Evolutionary conservation across 2,888 invertebrate genomes (phyloP).

Genomic region (Cosmia pyralina): DNA sequence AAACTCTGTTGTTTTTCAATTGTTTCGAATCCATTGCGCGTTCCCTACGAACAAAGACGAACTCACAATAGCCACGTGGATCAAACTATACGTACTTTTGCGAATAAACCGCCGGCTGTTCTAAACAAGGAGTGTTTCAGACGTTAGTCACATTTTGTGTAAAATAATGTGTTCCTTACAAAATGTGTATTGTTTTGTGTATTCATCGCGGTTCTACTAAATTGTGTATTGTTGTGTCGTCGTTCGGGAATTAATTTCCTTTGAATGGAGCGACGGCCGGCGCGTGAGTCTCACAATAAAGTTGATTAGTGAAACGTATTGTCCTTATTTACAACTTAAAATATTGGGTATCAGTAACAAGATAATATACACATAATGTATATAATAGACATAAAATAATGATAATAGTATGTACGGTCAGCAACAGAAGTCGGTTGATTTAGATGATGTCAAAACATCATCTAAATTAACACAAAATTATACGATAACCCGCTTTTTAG

Average conservation of each 20-base stretch:
- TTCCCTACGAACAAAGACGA: conserved; percentile 25
- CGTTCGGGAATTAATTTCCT: conserved; percentile 8
- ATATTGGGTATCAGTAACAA: neutral
- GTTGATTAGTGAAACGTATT: conserved; percentile 9
- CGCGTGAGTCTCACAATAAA: conserved; percentile 5
- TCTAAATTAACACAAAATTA: no score
- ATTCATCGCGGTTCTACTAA: conserved; percentile 22
- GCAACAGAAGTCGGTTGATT: no score
- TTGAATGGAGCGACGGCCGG: neutral
- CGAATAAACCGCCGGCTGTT: conserved; percentile 25
- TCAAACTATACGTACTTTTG: conserved; percentile 44
- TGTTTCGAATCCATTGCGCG: conserved; percentile 49
- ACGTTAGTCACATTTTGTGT: conserved; percentile 60
- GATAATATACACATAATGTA: no score
- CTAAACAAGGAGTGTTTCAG: conserved; percentile 44
- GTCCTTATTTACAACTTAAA: neutral
- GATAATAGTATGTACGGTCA: no score
- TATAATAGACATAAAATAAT: no score
- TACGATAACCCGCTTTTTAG: no score
- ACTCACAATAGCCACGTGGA: conserved; percentile 44
- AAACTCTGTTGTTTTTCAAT: conserved; percentile 44
- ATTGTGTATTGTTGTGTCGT: conserved; percentile 35
- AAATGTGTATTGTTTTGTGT: conserved; percentile 46
- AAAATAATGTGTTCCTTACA: conserved; percentile 57
- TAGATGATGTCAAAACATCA: no score